Percentiles rank a stretch among this genome's conserved stretches.
phyloP scores from a whole-genome alignment of 2,888 invertebrate species.

The Microdon myrmicae region DNA sequence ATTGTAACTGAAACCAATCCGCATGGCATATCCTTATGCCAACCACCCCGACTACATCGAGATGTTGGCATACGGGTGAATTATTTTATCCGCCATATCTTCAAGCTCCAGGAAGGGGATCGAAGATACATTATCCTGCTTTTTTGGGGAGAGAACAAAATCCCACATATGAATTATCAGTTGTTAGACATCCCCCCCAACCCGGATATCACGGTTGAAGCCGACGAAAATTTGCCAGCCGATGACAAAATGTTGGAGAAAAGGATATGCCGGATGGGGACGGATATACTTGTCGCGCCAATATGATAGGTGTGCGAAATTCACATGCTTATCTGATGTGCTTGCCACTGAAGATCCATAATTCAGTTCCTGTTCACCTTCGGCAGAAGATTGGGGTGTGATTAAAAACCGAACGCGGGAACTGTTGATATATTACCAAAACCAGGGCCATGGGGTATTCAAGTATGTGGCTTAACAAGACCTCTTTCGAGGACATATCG shows the following conservation, averaged over 20 bases:
- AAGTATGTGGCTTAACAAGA: too few species aligned
- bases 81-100: constrained; percentile 35
- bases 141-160: too few species aligned
- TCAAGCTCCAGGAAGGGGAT: constrained; percentile 18
- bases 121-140: constrained; percentile 29
- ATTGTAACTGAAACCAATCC: constrained; percentile 30
- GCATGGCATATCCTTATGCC: constrained; percentile 24
- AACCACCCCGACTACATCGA: too few species aligned
- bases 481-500: too few species aligned
- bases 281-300: too few species aligned
- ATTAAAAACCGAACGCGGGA: too few species aligned
- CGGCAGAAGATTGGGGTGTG: too few species aligned
- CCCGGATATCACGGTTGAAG: constrained; percentile 12
- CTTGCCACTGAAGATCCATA: constrained; percentile 44
- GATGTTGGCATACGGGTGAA: constrained; percentile 29
- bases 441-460: too few species aligned
- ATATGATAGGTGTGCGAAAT: constrained; percentile 52
- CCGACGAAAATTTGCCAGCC: constrained; percentile 47
- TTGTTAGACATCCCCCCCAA: constrained; percentile 34
- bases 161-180: constrained; percentile 51
- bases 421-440: too few species aligned
- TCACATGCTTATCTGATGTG: constrained; percentile 52
- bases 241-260: constrained; percentile 49
- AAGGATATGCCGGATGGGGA: constrained; percentile 42
- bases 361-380: constrained; percentile 44